Percentiles rank a stretch among this genome's conserved stretches.
Evolutionary conservation across 2,797 vertebrate genomes (phyloP).

Genomic region (Taeniopygia guttata): DNA sequence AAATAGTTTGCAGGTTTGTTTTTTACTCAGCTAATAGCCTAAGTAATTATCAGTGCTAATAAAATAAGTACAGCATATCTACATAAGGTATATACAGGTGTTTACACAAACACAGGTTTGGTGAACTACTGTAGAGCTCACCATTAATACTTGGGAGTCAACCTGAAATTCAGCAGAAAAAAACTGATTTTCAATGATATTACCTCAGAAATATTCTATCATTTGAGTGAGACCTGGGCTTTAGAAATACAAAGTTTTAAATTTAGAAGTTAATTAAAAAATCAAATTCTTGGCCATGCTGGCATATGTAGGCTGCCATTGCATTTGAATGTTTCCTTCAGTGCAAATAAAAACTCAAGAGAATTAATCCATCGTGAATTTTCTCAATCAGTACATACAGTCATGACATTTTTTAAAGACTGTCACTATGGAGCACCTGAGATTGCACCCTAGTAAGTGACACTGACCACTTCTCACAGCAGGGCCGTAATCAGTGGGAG

Average conservation of each 20-base stretch:
- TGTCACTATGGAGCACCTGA: slow-evolving; percentile 69
- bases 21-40: slow-evolving; percentile 68
- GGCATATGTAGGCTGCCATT: slow-evolving; percentile 16
- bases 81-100: slow-evolving; percentile 66
- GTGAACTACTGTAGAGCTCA: slow-evolving; percentile 29
- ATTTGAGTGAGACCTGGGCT: slow-evolving; percentile 46
- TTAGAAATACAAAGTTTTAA: slow-evolving; percentile 61
- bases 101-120: slow-evolving; percentile 56
- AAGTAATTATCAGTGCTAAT: slow-evolving; percentile 70
- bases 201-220: slow-evolving; percentile 44
- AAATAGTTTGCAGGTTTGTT: slow-evolving; percentile 76
- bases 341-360: slow-evolving; percentile 50
- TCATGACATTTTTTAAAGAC: slow-evolving; percentile 37
- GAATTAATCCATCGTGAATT: slow-evolving; percentile 34
- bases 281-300: slow-evolving; percentile 22
- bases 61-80: slow-evolving; percentile 76
- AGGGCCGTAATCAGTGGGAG: slow-evolving; percentile 48
- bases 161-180: slow-evolving; percentile 10
- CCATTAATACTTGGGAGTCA: slow-evolving; percentile 38
- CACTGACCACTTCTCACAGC: slow-evolving; percentile 44
- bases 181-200: slow-evolving; percentile 11
- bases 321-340: slow-evolving; percentile 25
- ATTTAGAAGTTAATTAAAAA: slow-evolving; percentile 52
- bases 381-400: neutral
- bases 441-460: slow-evolving; percentile 61